These are phyloP conservation scores for Leiothrix lutea DNA, from an alignment of 2,113 vertebrate species.

Conservation along the genomic window DNA sequence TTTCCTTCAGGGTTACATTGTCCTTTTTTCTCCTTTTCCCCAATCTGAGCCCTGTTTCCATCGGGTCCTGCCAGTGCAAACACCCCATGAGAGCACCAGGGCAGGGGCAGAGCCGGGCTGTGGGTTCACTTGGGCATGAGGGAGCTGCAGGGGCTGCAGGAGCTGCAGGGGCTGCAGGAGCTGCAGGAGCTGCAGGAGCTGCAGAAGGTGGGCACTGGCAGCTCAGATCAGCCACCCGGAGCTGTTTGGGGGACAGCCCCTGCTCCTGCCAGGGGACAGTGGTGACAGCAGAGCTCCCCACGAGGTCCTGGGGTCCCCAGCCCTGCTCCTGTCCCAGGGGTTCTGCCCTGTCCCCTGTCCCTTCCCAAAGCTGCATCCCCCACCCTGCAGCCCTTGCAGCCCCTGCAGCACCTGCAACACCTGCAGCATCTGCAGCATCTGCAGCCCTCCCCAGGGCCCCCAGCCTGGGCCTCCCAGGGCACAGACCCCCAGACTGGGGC, in stretches of 20 bases:
- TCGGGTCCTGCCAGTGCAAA: fast-evolving
- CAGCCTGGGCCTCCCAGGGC: too few species aligned
- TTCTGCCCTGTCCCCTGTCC: not conserved
- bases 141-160: not conserved
- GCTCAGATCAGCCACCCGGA: not conserved
- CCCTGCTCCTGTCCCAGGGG: not conserved
- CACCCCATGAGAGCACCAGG: fast-evolving
- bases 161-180: too few species aligned
- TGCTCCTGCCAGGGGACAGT: fast-evolving
- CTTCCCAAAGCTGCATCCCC: not conserved
- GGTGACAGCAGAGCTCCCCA: not conserved
- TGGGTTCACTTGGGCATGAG: fast-evolving
- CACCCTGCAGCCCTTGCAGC: fast-evolving
- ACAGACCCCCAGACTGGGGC: too few species aligned
- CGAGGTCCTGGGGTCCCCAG: not conserved
- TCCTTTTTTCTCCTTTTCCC: not conserved
- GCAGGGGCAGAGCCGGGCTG: fast-evolving
- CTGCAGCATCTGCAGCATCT: too few species aligned
- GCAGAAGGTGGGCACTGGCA: not conserved
- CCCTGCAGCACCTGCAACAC: too few species aligned
- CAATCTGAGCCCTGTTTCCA: not conserved
- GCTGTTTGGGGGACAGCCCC: not conserved
- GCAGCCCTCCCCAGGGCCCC: too few species aligned
- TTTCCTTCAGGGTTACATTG: not conserved
- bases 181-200: too few species aligned